A percentile compares a stretch with the other conserved stretches of the same genome.
These are phyloP conservation scores for Daboia siamensis DNA, from an alignment of 2,113 vertebrate genomes.

Conservation along the genomic window DNA sequence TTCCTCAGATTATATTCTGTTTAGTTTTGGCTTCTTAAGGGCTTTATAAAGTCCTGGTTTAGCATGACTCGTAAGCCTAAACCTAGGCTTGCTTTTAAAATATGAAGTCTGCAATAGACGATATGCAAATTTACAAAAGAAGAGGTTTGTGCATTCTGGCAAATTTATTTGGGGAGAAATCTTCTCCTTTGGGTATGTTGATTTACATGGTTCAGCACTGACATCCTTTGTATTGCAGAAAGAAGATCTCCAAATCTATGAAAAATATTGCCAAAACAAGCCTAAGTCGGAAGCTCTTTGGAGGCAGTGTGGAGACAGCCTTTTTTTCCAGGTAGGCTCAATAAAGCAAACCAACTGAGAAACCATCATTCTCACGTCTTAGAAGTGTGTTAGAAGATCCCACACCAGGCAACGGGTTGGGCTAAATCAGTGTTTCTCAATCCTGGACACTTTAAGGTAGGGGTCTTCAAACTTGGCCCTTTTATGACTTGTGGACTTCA, in stretches of 20 bases:
- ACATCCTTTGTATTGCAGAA: constrained; percentile 74
- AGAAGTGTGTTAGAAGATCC: neutral
- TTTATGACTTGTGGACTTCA: neutral
- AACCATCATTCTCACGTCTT: neutral
- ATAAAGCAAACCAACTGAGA: neutral
- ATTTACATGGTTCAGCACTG: neutral
- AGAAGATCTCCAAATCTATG: constrained; percentile 93
- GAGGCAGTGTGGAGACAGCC: constrained; percentile 90
- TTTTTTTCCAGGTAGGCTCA: constrained; percentile 82
- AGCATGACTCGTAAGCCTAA: neutral
- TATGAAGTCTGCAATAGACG: neutral
- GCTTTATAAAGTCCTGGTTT: neutral
- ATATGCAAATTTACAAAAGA: neutral
- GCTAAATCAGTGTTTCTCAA: neutral
- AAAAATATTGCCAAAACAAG: constrained; percentile 95
- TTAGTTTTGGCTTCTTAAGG: neutral
- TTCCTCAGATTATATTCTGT: neutral
- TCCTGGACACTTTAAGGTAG: neutral
- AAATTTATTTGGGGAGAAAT: neutral
- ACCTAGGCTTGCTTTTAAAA: neutral
- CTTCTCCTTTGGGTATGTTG: neutral
- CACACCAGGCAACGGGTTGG: neutral
- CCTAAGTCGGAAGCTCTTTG: constrained; percentile 90
- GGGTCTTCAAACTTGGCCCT: too few species aligned
- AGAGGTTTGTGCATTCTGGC: neutral